Base-by-base conservation (phyloP, 2,888 invertebrate genomes). In the Drosophila algonquin region DNA sequence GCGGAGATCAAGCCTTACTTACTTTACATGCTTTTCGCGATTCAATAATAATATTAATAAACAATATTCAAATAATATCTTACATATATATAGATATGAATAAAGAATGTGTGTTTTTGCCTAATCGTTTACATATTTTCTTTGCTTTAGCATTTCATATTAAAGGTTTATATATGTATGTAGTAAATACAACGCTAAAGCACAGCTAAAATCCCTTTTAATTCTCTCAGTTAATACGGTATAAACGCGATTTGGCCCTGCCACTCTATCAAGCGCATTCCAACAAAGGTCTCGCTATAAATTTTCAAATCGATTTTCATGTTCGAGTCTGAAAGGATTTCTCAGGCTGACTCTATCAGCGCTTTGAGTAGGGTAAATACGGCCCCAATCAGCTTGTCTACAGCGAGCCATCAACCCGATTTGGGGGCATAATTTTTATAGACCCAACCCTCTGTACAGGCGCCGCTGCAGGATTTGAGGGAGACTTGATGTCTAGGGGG, bases 401-500 rank as follows among this genome's bases (percentile, higher is more conserved):
- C 70, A 55, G 52, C 61, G 48, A 53, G 63, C 72, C 55, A 81
- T 81, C 77, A 75, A 77, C 59, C 71, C 83, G 82, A 85, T 87
- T 82, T 81, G 63, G 69, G 83, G 71, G 73, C 74, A 87, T 81
- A 76, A 87, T 87, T 83, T 84, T 82, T 75, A 75, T 70, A 63
- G 59, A 73, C 58, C 63, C 32, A 57, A 32, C 7, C 12, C 18
- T 21, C 21, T 27, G 58, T 21, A 56, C 24, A 35, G 44, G 50
- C 61, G 5, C 16, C 40, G 40, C 44, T 4, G 21, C 14, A 12
- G 35, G 32, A 12, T 14, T 35, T 18, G 44, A 3, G 12, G 51
- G 21, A 12, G 14, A 14, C 6, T 14, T 5, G 10, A 40, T 44
- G 44, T 24, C 44, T 9, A 48, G 18, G 47, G 52, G 63, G 45